A percentile compares a stretch with the other conserved stretches of the same genome.
These are phyloP conservation scores for Mixornis gularis DNA, from an alignment of 2,113 vertebrate species.

Conservation along the genomic window DNA sequence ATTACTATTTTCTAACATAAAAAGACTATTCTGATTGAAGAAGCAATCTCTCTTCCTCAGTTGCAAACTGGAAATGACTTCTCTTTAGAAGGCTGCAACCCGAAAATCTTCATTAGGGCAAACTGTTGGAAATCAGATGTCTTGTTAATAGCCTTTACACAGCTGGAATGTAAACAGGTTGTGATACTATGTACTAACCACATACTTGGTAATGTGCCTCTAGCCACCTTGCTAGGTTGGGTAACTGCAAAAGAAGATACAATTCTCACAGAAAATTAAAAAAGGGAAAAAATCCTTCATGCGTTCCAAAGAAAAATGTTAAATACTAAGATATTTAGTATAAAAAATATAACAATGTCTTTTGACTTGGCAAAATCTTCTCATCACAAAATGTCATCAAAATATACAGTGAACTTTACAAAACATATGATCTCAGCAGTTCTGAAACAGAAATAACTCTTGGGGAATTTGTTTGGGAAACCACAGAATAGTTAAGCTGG, in stretches of 20 bases:
- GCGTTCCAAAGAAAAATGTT: neutral
- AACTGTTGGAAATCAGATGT: neutral
- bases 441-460: neutral
- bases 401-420: neutral
- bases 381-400: neutral
- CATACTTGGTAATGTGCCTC: neutral
- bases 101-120: neutral
- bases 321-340: neutral
- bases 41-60: neutral
- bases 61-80: neutral
- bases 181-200: neutral
- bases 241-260: neutral
- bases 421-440: neutral
- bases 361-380: neutral
- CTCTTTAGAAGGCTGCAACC: neutral
- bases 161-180: neutral
- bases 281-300: rapidly evolving
- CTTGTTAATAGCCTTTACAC: neutral
- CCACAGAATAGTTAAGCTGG: neutral
- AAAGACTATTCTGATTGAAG: neutral
- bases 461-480: neutral
- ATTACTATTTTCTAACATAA: neutral
- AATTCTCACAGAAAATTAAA: neutral
- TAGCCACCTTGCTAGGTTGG: neutral
- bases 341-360: neutral